phyloP scores from a whole-genome alignment of 2,113 vertebrate species.

The Uropsilus gracilis region DNA sequence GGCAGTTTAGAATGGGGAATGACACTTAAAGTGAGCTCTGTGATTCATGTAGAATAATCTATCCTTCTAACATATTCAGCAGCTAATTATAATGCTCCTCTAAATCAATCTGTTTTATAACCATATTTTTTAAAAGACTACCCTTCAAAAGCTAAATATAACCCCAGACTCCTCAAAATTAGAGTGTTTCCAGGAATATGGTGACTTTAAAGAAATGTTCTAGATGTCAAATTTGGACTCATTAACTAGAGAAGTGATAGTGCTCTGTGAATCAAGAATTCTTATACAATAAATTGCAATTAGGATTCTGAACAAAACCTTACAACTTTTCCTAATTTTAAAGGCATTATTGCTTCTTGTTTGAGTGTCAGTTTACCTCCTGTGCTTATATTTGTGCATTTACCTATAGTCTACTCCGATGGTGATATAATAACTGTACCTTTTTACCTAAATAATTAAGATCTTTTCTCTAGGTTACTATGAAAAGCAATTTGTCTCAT shows the following conservation, averaged over 20 bases:
- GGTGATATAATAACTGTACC: background rate
- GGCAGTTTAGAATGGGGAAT: constrained; percentile 69
- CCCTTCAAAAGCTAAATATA: constrained; percentile 77
- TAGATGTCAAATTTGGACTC: constrained; percentile 64
- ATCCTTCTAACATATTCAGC: constrained; percentile 79
- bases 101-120: constrained; percentile 80
- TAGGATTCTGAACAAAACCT: constrained; percentile 16
- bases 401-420: background rate
- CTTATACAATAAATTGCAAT: constrained; percentile 44
- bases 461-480: background rate
- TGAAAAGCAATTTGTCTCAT: background rate
- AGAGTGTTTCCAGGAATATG: constrained; percentile 75
- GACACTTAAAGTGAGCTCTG: constrained; percentile 76
- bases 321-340: background rate
- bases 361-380: background rate
- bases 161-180: constrained; percentile 70
- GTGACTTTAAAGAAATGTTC: constrained; percentile 69
- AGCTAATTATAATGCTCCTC: constrained; percentile 78
- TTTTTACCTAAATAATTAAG: background rate
- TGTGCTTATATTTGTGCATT: background rate
- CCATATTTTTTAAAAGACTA: constrained; percentile 77
- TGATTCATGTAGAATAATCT: constrained; percentile 82
- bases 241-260: constrained; percentile 45
- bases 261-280: constrained; percentile 35
- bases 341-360: background rate